Conservation (phyloP, 2,797 vertebrate genomes). For the Pipistrellus pygmaeus region DNA sequence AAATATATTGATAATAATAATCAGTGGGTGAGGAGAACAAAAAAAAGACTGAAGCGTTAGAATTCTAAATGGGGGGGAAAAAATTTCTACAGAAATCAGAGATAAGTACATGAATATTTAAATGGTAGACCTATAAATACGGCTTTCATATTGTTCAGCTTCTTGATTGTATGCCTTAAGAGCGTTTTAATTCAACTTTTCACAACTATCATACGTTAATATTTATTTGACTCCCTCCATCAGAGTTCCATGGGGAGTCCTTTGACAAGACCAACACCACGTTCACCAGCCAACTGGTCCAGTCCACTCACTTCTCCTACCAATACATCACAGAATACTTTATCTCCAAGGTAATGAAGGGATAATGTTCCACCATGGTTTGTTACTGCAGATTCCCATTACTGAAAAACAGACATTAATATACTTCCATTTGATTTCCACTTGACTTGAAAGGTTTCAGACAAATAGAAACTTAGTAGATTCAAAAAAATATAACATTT, state of each 20-base stretch:
- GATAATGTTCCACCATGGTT: background rate
- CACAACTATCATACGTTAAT: background rate
- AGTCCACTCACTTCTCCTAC: conserved; percentile 98
- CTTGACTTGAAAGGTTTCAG: conserved; percentile 47
- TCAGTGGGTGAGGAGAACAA: background rate
- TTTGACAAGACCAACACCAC: conserved; percentile 93
- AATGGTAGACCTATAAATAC: background rate
- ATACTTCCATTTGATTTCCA: conserved; percentile 36
- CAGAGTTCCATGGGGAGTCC: conserved; percentile 95
- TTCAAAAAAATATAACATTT: conserved; percentile 16
- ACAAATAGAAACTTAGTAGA: conserved; percentile 46
- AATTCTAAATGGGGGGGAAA: background rate
- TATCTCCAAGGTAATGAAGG: conserved; percentile 94
- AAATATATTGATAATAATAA: conserved; percentile 35
- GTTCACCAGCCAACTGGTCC: conserved; percentile 96
- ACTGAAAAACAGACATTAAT: conserved; percentile 1
- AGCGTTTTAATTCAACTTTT: background rate
- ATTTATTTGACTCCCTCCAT: conserved; percentile 14
- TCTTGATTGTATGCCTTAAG: background rate
- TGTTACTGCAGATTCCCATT: conserved; percentile 39
- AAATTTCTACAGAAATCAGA: conserved; percentile 2
- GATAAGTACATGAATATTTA: conserved; percentile 1
- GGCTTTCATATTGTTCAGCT: background rate
- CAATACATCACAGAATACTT: conserved; percentile 95
- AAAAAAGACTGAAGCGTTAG: background rate